Percentiles rank a stretch among this genome's conserved stretches.
phyloP scores from a whole-genome alignment of 2,888 invertebrate species.

The Pilophorus perplexus region DNA sequence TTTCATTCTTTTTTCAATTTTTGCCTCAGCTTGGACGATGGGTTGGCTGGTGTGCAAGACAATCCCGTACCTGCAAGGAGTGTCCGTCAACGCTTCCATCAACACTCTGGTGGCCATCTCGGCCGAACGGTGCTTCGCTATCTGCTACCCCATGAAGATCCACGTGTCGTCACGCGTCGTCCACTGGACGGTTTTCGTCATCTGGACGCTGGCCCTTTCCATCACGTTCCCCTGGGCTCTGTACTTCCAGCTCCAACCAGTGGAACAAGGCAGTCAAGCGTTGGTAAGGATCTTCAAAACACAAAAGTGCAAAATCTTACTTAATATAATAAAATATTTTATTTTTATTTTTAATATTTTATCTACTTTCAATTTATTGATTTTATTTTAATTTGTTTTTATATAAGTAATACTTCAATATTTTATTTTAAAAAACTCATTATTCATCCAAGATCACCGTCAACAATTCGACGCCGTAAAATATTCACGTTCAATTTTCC shows the following conservation, averaged over 20 bases:
- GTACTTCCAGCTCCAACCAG: conserved; percentile 54
- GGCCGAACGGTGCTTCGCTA: conserved; percentile 57
- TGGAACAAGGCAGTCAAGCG: conserved; percentile 52
- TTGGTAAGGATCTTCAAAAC: conserved; percentile 51
- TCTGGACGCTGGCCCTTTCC: conserved; percentile 55
- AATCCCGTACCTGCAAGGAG: conserved; percentile 59
- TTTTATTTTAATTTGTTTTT: too few relatives aligned
- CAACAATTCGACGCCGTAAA: too few relatives aligned
- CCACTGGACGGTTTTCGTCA: conserved; percentile 53
- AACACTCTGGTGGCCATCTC: conserved; percentile 60
- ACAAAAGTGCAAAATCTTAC: too few relatives aligned
- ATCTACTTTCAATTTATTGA: too few relatives aligned
- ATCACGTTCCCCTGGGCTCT: conserved; percentile 57
- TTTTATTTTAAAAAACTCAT: too few relatives aligned
- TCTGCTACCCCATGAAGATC: conserved; percentile 55
- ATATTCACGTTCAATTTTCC: too few relatives aligned
- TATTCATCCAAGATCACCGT: too few relatives aligned
- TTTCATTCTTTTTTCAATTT: neutral
- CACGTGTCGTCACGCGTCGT: conserved; percentile 54
- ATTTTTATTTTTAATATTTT: too few relatives aligned
- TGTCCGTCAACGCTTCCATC: conserved; percentile 59
- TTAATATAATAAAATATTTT: too few relatives aligned
- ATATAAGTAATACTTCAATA: too few relatives aligned
- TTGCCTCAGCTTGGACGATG: conserved; percentile 56
- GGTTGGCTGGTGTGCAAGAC: conserved; percentile 59